Base-by-base conservation (phyloP, 2,797 vertebrate genomes). In the Gallinago stenura region DNA sequence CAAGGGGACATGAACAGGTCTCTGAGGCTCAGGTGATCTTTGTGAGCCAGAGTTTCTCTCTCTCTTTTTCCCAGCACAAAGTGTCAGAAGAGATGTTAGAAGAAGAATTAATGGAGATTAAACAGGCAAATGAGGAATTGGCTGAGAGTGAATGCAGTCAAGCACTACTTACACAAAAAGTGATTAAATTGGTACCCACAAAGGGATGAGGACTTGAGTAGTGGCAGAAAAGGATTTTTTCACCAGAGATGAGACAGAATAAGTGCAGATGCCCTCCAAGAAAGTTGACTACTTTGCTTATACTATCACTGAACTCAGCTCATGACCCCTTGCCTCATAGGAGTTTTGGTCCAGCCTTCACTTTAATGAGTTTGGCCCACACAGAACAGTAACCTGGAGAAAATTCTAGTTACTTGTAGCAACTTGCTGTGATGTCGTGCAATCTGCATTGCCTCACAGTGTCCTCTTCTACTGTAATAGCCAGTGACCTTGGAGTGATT, bases 401-500 rank as follows among this genome's bases (percentile, higher is more conserved):
- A 77, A 85, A 30, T 54, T 64, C 76, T 70, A 12, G 65, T 79
- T 83, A 37, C 77, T 53, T 61, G 46, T 51, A 93, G 71, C 18
- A 66, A 60, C 33, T 70, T 51, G 39, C 66, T 53, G 70, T 48
- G 90, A 8, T 1, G 0, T 41, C 2, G 0, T 80, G 50, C 71
- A 84, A 94, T 93, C 69, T 93, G 70, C 72, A 83, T 78, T 78
- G 75, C 73, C 89, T 96, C 85, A 51, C 78, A 84, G 26, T 89
- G 70, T 83, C 82, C 71, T 66, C 66, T 88, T 41, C 37, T 54
- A 28, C 48, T 53, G 37, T 53, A 90, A 87, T 10, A 95, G 57
- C 92, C 71, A 60, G 86, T 24, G 48, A 95, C 81, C 82, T 96
- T 69, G 92, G 83, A 95, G 91, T 76, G 57, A 92, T 81, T 92